Evolutionary conservation across 2,888 invertebrate species (phyloP), one percentile per base, ranked within the genome.

Genomic region (Apodemia zela): DNA sequence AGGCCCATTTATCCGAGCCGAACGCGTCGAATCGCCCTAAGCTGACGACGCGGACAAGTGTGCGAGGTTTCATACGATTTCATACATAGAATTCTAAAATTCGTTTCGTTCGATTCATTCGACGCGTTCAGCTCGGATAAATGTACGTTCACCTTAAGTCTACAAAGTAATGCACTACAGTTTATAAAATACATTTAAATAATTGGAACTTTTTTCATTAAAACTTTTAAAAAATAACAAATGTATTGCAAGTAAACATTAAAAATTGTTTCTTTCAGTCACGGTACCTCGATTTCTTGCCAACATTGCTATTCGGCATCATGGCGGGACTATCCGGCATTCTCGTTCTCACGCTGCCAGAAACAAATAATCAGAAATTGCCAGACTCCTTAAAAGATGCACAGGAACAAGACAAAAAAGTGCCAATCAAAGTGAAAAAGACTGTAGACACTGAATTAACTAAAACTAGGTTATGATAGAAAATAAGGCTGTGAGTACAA

Each of bases 371-470:
- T 68, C 79, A 87, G 59, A 92, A 93, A 64, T 76, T 94, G 49
- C 94, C 94, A 25, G 93, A 94, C 67, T 94, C 94, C 0, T 79
- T 94, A 18, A 87, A 92, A 67, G 94, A 94, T 68, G 94, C 94
- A 0, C 84, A 93, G 67, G 87, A 85, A 15, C 88, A 87, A 68
- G 90, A 89, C 67, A 83, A 58, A 63, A 69, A 58, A 21, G 59
- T 42, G 63, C 42, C 66, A 59, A 60, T 64, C 69, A 33, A 51
- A 62, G 8, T 68, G 67, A 57, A 71, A 69, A 38, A 62, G 17
- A 51, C n/a, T 45, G 74, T 66, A 42, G 80, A 75, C 35, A 75
- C 21, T 38, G 64, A 49, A 18, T 58, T 35, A 3, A 77, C 57
- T 71, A 81, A 75, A 71, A 80, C 75, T 66, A 78, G 73, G 64